Conservation (phyloP, 2,888 invertebrate species). For the Leucophora obtusa region DNA sequence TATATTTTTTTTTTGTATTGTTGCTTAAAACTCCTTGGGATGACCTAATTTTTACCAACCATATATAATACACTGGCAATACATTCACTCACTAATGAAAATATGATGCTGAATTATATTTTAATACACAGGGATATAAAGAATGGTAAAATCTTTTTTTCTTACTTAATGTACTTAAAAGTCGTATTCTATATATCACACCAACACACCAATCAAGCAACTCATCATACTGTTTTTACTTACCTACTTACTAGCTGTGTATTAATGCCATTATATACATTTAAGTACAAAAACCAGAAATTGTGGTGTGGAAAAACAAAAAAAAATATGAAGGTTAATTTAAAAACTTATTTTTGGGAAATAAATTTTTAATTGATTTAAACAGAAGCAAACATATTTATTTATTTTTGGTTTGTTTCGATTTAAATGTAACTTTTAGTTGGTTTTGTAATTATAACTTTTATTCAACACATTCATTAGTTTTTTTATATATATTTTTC, state of each 20-base stretch:
- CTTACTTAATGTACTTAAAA: conserved; percentile 5
- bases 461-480: neutral
- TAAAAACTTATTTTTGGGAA: too few species aligned
- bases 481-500: neutral
- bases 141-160: too few species aligned
- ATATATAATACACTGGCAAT: neutral
- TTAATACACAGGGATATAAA: neutral
- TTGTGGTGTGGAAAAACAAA: neutral
- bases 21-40: conserved; percentile 8
- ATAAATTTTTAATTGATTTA: neutral
- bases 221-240: neutral
- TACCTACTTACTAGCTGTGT: neutral
- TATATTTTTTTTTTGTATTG: neutral
- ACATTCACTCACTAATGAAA: neutral
- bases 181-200: conserved; percentile 28
- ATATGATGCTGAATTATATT: neutral
- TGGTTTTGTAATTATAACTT: neutral
- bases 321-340: neutral
- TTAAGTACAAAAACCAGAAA: conserved; percentile 3
- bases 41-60: conserved; percentile 5
- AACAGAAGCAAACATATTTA: neutral
- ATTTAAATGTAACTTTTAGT: neutral
- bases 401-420: neutral
- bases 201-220: too few species aligned
- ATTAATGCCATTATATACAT: neutral